A percentile compares a stretch with the other conserved stretches of the same genome.
These are phyloP conservation scores for Aporrectodea caliginosa DNA, from an alignment of 1,140 invertebrate species.

Conservation along the genomic window DNA sequence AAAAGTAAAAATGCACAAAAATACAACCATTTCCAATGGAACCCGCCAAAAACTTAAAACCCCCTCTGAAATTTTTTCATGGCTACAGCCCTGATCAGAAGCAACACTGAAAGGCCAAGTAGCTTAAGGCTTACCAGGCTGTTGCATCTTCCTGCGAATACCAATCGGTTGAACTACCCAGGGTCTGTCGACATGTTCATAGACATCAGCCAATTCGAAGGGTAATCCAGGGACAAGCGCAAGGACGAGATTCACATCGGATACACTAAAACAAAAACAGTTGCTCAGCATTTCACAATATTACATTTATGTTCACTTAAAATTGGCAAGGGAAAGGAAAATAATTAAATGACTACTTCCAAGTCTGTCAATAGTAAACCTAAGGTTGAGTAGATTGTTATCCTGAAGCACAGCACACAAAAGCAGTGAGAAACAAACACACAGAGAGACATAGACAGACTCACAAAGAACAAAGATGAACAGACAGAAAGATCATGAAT, in stretches of 20 bases:
- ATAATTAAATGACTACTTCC: neutral
- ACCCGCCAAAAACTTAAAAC: no score
- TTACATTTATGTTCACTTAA: neutral
- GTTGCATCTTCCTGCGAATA: neutral
- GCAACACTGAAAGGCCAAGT: neutral
- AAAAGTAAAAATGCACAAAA: no score
- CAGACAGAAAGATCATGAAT: no score
- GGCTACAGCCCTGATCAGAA: no score
- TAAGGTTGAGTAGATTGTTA: no score
- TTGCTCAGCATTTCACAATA: neutral
- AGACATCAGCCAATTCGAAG: neutral
- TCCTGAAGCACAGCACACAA: no score
- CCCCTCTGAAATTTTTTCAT: no score
- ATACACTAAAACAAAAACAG: neutral
- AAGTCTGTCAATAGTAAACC: neutral
- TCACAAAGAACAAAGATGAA: no score
- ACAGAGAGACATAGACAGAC: no score
- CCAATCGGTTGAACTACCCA: neutral
- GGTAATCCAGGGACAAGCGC: neutral
- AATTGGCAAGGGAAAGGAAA: neutral
- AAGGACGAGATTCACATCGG: neutral
- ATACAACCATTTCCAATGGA: no score
- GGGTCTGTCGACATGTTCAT: neutral
- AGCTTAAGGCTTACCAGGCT: neutral
- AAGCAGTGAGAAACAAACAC: no score